Conservation (phyloP, 30 jellyfish, hydroid and myxozoan genomes). For the Mastigias papua region DNA sequence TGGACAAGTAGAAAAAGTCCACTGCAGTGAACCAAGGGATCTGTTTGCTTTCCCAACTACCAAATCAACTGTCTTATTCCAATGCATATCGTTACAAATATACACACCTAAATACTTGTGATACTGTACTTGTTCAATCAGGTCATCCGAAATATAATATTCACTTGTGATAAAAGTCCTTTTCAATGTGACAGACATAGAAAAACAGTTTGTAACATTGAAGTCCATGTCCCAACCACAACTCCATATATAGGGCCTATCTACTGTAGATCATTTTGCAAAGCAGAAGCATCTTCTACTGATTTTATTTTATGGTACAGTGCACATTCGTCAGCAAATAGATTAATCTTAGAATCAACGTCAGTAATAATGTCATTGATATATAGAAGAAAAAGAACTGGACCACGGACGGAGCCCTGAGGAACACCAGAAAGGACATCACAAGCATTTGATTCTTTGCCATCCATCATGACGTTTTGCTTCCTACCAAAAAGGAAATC, state of each 20-base stretch:
- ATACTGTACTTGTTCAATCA: constrained; percentile 41
- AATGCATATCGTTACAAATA: constrained; percentile 13
- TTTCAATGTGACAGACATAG: constrained; percentile 39
- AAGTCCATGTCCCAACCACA: constrained; percentile 57
- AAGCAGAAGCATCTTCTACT: constrained; percentile 35
- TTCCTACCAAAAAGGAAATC: constrained; percentile 54
- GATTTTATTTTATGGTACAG: constrained; percentile 44
- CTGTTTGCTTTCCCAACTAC: neutral
- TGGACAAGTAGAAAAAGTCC: neutral
- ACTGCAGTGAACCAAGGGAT: neutral
- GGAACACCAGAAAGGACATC: constrained; percentile 64
- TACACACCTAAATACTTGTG: constrained; percentile 37
- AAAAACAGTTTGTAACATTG: constrained; percentile 20
- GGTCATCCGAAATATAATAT: constrained; percentile 48
- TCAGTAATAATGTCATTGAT: constrained; percentile 47
- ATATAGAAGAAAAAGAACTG: constrained; percentile 22
- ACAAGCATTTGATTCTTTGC: constrained; percentile 46
- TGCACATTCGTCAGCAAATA: constrained; percentile 43
- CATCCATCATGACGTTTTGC: constrained; percentile 61
- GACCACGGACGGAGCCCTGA: constrained; percentile 68
- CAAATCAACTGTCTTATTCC: neutral
- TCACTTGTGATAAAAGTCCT: constrained; percentile 27
- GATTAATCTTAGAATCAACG: constrained; percentile 29
- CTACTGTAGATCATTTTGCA: constrained; percentile 51
- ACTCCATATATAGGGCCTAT: constrained; percentile 40